Evolutionary conservation across 92 coral and sea anemone genomes (phyloP).

Genomic region (Zoanthus gigantus): DNA sequence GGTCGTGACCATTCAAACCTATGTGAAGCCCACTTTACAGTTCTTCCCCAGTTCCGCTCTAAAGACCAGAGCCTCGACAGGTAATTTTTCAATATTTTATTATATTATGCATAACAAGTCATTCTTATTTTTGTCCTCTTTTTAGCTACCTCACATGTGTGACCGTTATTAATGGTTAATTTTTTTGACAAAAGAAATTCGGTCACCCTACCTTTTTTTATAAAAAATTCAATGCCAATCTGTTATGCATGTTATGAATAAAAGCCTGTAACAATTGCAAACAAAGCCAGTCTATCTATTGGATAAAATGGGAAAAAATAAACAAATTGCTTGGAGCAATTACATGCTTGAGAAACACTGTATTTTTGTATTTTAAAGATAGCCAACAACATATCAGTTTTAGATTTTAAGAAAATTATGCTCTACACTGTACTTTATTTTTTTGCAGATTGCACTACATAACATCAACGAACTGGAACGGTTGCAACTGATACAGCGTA

Average conservation of each 20-base stretch:
- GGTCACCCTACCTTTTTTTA: not conserved
- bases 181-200: not conserved
- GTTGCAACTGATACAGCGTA: constrained; percentile 23
- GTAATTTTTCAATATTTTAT: constrained; percentile 11
- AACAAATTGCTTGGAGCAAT: not conserved
- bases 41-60: constrained; percentile 42
- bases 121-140: not conserved
- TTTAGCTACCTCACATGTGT: not conserved
- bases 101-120: not conserved
- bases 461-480: not conserved
- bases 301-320: not conserved
- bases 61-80: constrained; percentile 60
- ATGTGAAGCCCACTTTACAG: constrained; percentile 50
- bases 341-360: not conserved
- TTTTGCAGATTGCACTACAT: too few relatives aligned
- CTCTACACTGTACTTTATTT: too few relatives aligned
- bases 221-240: not conserved
- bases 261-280: too few relatives aligned
- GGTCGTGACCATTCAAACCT: constrained; percentile 57
- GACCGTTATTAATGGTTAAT: not conserved
- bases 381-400: not conserved
- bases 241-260: too few relatives aligned
- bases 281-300: not conserved
- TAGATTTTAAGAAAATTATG: too few relatives aligned
- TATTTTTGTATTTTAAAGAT: not conserved